These are phyloP conservation scores for Drosophila hydei DNA, from an alignment of 1,140 invertebrate species.

Conservation along the genomic window DNA sequence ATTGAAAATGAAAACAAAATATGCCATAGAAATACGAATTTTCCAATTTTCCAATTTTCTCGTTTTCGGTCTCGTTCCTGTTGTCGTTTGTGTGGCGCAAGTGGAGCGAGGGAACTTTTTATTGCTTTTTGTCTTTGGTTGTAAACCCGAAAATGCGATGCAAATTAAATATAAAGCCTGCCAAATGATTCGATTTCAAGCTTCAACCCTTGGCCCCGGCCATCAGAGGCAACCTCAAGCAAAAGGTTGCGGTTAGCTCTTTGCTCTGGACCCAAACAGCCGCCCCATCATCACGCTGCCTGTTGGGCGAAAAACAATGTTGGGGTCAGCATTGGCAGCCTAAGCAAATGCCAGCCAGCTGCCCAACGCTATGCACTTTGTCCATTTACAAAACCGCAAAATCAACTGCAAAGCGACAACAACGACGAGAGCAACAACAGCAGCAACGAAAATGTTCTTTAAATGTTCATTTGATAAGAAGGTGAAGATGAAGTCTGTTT, in stretches of 20 bases:
- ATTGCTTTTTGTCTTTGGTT: slow-evolving; percentile 19
- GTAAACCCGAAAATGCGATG: slow-evolving; percentile 54
- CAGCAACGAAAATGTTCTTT: too few species aligned
- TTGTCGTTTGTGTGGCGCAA: not conserved
- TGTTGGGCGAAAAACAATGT: not conserved
- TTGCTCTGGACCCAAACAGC: not conserved
- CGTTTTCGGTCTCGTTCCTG: too few species aligned
- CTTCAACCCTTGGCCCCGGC: slow-evolving; percentile 1
- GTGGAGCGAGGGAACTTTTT: not conserved
- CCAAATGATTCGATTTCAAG: slow-evolving; percentile 70
- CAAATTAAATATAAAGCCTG: slow-evolving; percentile 76
- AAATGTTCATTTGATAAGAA: not conserved
- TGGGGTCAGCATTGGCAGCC: slow-evolving; percentile 1
- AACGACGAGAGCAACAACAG: not conserved
- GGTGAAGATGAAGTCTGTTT: not conserved
- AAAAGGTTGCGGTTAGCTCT: slow-evolving; percentile 32
- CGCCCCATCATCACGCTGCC: not conserved
- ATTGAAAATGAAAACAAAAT: slow-evolving; percentile 19
- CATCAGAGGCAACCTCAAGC: not conserved
- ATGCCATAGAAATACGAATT: slow-evolving; percentile 22
- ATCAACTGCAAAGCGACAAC: slow-evolving; percentile 29
- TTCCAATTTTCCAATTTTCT: slow-evolving; percentile 9
- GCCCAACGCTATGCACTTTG: slow-evolving; percentile 9
- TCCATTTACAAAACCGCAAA: slow-evolving; percentile 8
- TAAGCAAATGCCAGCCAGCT: slow-evolving; percentile 1